Evolutionary conservation across 2,113 vertebrate species (phyloP).

Genomic region (Silurus glanis): DNA sequence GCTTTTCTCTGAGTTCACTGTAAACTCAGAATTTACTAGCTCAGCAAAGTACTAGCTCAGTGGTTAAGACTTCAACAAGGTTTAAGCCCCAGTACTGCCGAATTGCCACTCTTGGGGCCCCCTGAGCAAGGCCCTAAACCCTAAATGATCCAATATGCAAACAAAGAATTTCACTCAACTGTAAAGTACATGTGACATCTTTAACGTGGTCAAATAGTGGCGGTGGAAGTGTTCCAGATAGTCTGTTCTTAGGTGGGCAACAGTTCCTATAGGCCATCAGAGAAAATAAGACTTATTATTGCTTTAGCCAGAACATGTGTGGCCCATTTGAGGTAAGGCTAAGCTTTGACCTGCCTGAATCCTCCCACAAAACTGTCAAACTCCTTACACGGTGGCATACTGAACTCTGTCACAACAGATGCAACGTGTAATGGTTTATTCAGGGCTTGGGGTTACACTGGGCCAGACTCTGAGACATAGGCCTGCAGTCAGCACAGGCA

Average conservation of each 20-base stretch:
- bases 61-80: too few relatives aligned
- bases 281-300: neutral
- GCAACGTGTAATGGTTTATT: neutral
- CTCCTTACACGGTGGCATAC: neutral
- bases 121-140: too few relatives aligned
- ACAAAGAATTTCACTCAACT: too few relatives aligned
- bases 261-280: neutral
- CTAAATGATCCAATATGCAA: too few relatives aligned
- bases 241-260: neutral
- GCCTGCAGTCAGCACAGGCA: neutral
- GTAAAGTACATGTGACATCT: too few relatives aligned
- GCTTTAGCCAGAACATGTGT: neutral
- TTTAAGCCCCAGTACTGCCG: too few relatives aligned
- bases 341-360: neutral
- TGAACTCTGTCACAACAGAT: neutral
- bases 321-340: neutral
- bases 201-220: neutral
- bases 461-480: neutral
- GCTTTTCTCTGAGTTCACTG: neutral
- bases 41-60: too few relatives aligned
- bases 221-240: neutral
- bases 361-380: neutral
- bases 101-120: too few relatives aligned
- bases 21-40: neutral
- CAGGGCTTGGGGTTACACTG: neutral